A percentile compares a stretch with the other conserved stretches of the same genome.
Conservation (phyloP, 2,797 vertebrate genomes). For the Lepilemur septentrionalis region DNA sequence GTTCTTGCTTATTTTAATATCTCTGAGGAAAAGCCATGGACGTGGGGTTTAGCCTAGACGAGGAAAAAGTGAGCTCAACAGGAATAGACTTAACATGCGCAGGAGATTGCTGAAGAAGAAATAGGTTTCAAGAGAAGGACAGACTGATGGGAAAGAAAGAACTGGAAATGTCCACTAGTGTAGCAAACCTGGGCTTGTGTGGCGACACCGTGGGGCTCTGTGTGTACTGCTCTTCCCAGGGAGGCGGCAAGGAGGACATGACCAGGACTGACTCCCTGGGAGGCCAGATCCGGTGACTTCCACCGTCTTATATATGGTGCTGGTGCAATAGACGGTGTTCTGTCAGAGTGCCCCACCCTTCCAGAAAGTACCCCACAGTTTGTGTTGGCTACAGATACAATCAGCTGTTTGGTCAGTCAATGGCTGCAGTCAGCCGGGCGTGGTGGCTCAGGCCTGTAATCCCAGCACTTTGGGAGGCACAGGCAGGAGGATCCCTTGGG, state of each 20-base stretch:
- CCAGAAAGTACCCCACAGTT: not conserved
- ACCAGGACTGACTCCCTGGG: not conserved
- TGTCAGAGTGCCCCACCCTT: not conserved
- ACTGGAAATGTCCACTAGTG: not conserved
- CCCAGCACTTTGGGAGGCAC: no score
- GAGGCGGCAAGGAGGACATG: not conserved
- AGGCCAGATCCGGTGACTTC: no score
- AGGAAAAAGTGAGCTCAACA: not conserved
- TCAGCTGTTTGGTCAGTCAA: not conserved
- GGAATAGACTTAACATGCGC: not conserved
- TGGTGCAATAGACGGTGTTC: not conserved
- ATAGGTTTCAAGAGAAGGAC: not conserved
- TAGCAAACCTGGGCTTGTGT: not conserved
- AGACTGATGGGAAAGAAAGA: not conserved
- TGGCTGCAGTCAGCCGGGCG: not conserved
- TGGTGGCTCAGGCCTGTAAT: no score
- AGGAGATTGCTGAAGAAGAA: not conserved
- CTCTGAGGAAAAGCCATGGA: not conserved
- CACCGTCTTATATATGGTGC: not conserved
- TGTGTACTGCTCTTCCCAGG: accelerated
- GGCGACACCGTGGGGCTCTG: accelerated
- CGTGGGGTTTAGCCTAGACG: not conserved
- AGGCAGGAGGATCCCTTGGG: no score
- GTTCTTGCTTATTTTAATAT: not conserved
- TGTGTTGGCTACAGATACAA: not conserved